Evolutionary conservation across 2,113 vertebrate genomes (phyloP).

Genomic region (Canis aureus): DNA sequence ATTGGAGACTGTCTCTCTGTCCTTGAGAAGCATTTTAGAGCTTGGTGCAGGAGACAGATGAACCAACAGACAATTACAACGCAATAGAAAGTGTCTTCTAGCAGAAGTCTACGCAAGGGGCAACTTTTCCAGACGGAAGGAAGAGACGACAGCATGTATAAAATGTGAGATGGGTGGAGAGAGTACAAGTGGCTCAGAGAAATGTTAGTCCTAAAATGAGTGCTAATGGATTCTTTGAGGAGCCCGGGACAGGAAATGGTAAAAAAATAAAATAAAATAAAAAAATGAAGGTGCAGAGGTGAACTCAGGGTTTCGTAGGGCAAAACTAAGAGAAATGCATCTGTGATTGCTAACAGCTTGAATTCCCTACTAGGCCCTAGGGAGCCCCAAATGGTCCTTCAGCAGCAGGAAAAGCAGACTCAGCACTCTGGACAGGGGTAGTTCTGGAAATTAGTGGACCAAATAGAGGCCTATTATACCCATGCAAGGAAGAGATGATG

Average conservation of each 20-base stretch:
- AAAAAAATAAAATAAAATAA: background rate
- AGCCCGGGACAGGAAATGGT: background rate
- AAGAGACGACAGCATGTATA: background rate
- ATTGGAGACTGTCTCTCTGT: constrained; percentile 28
- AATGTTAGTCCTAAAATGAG: background rate
- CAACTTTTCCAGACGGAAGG: background rate
- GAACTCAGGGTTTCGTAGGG: background rate
- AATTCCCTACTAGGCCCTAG: background rate
- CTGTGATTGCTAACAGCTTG: background rate
- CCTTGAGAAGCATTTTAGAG: constrained; percentile 49
- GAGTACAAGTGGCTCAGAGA: rapidly evolving
- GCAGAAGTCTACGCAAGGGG: background rate
- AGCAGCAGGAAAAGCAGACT: background rate
- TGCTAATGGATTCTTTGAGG: background rate
- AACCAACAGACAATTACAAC: background rate
- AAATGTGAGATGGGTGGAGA: background rate
- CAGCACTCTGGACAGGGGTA: background rate
- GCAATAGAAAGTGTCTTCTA: background rate
- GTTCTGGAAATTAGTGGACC: background rate
- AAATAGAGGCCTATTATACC: background rate
- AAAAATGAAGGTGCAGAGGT: background rate
- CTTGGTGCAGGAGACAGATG: background rate
- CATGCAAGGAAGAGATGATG: background rate
- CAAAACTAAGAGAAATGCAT: background rate
- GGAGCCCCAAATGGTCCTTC: background rate